A percentile compares a stretch with the other conserved stretches of the same genome.
Evolutionary conservation across 2,797 vertebrate genomes (phyloP).

Genomic region (Sciurus vulgaris): DNA sequence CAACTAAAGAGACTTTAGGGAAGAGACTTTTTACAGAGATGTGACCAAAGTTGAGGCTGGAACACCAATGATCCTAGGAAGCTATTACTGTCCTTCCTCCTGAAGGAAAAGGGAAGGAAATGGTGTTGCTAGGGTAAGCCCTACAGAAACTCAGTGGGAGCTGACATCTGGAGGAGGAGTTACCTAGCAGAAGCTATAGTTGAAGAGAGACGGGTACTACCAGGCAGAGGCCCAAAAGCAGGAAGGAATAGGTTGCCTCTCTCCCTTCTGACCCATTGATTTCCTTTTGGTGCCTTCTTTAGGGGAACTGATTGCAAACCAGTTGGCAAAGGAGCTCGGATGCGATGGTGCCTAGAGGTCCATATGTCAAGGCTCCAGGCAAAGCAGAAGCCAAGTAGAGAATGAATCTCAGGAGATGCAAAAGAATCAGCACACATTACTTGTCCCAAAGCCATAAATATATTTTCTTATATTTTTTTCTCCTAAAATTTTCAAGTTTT

Average conservation of each 20-base stretch:
- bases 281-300: conserved; percentile 8
- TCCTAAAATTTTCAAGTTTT: conserved; percentile 43
- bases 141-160: neutral
- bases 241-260: neutral
- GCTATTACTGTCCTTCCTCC: neutral
- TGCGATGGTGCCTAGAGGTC: neutral
- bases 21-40: conserved; percentile 54
- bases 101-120: neutral
- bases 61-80: conserved; percentile 15
- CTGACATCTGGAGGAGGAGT: neutral
- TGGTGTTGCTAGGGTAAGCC: neutral
- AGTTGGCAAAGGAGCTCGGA: conserved; percentile 2
- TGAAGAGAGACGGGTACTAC: neutral
- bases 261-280: neutral
- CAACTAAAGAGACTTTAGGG: conserved; percentile 32
- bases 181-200: neutral
- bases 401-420: neutral
- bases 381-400: conserved; percentile 20
- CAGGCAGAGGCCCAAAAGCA: neutral
- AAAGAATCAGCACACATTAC: neutral
- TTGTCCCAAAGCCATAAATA: neutral
- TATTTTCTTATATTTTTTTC: neutral
- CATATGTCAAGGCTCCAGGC: conserved; percentile 26
- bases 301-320: neutral
- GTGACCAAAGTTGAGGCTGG: conserved; percentile 35